Evolutionary conservation across 2,888 invertebrate species (phyloP).

Genomic region (Yponomeuta cagnagella): DNA sequence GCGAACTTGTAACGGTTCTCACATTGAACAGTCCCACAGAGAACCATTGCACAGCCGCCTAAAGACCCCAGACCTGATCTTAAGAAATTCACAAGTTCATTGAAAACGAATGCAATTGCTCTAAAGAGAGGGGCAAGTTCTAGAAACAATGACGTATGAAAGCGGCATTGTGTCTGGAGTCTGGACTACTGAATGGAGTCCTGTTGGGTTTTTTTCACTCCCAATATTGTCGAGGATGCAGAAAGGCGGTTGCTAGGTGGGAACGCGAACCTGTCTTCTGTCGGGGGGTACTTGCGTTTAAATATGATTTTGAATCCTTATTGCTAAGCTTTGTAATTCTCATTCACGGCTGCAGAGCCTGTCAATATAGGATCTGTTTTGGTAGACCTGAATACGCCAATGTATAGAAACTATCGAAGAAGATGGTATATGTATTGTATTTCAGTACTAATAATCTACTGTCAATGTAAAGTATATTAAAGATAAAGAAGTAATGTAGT

Average conservation of each 20-base stretch:
- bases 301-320: not conserved
- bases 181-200: constrained; percentile 31
- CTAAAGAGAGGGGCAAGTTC: constrained; percentile 50
- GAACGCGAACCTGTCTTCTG: not conserved
- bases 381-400: no score
- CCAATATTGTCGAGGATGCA: constrained; percentile 26
- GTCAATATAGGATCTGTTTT: no score
- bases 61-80: constrained; percentile 37
- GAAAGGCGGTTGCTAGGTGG: constrained; percentile 22
- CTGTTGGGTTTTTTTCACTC: constrained; percentile 32
- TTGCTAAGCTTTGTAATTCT: no score
- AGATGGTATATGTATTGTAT: no score
- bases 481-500: no score
- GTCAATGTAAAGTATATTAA: no score
- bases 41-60: constrained; percentile 32
- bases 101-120: constrained; percentile 56
- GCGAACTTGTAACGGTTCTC: constrained; percentile 45
- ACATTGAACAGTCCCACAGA: constrained; percentile 43
- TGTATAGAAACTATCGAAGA: no score
- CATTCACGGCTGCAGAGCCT: no score
- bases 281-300: not conserved
- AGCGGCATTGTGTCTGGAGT: constrained; percentile 56
- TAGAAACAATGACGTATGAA: constrained; percentile 60
- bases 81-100: constrained; percentile 55
- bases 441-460: no score